Evolutionary conservation across 1,140 invertebrate species (phyloP).

Genomic region (Nephotettix cincticeps): DNA sequence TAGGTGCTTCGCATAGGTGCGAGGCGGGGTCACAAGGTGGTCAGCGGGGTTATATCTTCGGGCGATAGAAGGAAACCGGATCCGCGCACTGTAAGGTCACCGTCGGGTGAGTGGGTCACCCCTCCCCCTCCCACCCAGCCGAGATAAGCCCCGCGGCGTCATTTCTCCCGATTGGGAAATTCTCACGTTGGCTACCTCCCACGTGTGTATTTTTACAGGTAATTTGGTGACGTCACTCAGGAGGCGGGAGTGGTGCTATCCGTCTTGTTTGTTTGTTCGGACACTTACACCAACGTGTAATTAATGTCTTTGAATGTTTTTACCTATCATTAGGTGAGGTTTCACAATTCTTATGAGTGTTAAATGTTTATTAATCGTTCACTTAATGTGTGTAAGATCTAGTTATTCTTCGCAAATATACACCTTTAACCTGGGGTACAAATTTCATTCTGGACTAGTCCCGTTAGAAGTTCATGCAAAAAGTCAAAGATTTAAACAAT

Average conservation of each 20-base stretch:
- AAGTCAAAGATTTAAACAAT: no score
- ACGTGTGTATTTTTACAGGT: background rate
- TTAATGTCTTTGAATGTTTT: no score
- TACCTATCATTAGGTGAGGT: no score
- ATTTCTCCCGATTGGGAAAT: conserved; percentile 6
- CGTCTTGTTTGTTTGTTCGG: no score
- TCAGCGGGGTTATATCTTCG: conserved; percentile 16
- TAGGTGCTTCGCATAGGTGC: background rate
- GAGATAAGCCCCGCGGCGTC: background rate
- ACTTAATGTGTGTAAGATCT: no score
- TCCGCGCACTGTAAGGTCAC: conserved; percentile 18
- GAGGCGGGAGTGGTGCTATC: background rate
- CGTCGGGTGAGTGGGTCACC: conserved; percentile 12
- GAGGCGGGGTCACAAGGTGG: background rate
- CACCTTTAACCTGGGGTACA: no score
- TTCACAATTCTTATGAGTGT: no score
- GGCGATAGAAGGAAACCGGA: conserved; percentile 24
- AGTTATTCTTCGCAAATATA: no score
- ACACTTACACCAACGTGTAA: no score
- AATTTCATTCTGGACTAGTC: no score
- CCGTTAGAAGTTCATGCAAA: no score
- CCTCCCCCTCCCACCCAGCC: background rate
- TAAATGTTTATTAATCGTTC: no score
- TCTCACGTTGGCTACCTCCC: background rate
- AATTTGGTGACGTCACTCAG: conserved; percentile 1